These are phyloP conservation scores for Prunella strophiata DNA, from an alignment of 2,797 vertebrate genomes.

Conservation along the genomic window DNA sequence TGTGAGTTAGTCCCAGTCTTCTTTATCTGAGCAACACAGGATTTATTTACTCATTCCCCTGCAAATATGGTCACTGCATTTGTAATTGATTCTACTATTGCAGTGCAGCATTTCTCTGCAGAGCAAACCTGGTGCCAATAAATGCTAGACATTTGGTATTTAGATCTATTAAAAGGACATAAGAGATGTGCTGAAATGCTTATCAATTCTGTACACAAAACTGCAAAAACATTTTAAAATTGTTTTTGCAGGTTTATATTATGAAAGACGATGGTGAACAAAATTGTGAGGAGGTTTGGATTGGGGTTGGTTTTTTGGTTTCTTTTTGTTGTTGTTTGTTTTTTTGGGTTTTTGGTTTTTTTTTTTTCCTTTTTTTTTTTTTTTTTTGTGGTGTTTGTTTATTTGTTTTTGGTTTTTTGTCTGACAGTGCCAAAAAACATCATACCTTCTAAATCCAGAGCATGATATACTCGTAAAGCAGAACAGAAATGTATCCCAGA, in stretches of 20 bases:
- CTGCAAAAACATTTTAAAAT: not conserved
- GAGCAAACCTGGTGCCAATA: not conserved
- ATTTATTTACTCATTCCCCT: not conserved
- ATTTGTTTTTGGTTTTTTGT: too few species aligned
- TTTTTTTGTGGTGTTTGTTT: too few species aligned
- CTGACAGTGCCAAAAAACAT: not conserved
- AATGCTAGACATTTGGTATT: not conserved
- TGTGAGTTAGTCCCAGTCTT: not conserved
- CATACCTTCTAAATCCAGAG: not conserved
- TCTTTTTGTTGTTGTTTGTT: fast-evolving
- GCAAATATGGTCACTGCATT: not conserved
- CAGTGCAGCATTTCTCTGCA: not conserved
- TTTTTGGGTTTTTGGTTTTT: too few species aligned
- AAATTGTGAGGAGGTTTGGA: not conserved
- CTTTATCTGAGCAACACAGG: not conserved
- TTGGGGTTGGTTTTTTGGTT: too few species aligned
- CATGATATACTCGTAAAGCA: not conserved
- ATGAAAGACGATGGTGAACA: not conserved
- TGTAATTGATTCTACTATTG: not conserved
- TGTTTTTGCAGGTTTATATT: not conserved
- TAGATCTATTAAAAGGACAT: not conserved
- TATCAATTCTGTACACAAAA: not conserved
- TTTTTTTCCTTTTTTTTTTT: too few species aligned
- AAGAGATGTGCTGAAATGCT: not conserved
- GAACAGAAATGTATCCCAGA: not conserved